A percentile compares a stretch with the other conserved stretches of the same genome.
Conservation (phyloP, 2,113 vertebrate species). For the Scopus umbretta region DNA sequence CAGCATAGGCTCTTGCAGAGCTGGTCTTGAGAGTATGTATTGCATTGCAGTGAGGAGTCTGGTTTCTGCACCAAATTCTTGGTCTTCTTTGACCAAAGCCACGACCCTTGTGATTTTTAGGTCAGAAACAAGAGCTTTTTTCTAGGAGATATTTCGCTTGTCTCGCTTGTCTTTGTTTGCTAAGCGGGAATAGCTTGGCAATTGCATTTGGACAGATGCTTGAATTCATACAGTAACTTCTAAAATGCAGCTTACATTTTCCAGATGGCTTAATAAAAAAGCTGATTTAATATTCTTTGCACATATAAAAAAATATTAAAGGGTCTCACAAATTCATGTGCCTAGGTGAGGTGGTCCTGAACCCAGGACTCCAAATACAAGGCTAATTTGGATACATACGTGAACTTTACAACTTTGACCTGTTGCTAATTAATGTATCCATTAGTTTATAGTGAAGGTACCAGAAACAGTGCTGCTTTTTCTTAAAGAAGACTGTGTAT, state of each 20-base stretch:
- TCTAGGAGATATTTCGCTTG: background rate
- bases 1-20: background rate
- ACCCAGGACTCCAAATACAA: background rate
- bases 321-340: background rate
- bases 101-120: background rate
- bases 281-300: constrained; percentile 7
- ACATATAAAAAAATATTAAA: background rate
- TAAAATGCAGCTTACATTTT: constrained; percentile 25
- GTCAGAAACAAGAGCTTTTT: background rate
- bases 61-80: background rate
- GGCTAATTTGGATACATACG: background rate
- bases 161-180: background rate
- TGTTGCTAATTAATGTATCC: background rate
- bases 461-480: background rate
- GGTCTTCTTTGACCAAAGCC: background rate
- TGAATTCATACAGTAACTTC: background rate
- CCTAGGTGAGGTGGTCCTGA: background rate
- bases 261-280: constrained; percentile 32
- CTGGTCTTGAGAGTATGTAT: background rate
- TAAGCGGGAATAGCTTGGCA: background rate
- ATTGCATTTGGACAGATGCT: background rate
- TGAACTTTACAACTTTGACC: background rate
- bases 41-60: background rate
- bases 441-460: background rate
- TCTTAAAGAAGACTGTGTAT: background rate